Conservation (phyloP, 2,113 vertebrate species). For the Sus scrofa region T2T-Sscrofa CM000814.6:133907501-133908000, state of each 20-base stretch:
- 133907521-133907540: slow-evolving; percentile 47
- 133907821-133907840: background rate
- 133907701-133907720: background rate
- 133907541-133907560: background rate
- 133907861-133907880: background rate
- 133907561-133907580: background rate
- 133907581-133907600: background rate
- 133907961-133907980: background rate
- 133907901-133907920: background rate
- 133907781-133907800: background rate
- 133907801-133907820: background rate
- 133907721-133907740: background rate
- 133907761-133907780: background rate
- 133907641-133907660: background rate
- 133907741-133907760: background rate
- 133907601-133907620: background rate
- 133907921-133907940: background rate
- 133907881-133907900: background rate
- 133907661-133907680: background rate
- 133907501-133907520: slow-evolving; percentile 52
- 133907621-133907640: background rate
- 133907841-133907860: background rate
- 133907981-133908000: background rate
- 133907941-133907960: background rate
- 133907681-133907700: background rate